phyloP scores from a whole-genome alignment of 2,797 vertebrate genomes.

The Xenentodon cancila region DNA sequence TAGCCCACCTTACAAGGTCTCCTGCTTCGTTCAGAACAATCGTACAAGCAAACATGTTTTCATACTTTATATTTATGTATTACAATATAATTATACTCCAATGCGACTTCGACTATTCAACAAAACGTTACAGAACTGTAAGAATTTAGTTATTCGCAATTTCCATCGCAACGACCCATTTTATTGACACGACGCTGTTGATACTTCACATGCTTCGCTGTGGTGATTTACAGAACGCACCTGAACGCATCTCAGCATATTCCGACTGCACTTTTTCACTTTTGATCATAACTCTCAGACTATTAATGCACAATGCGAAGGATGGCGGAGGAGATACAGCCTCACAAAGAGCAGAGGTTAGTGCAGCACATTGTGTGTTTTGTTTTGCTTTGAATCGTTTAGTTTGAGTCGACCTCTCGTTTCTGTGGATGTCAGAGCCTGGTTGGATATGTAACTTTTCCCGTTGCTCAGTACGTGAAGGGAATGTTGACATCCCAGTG shows the following conservation, averaged over 20 bases:
- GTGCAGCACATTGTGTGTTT: not conserved
- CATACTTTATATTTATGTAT: too few relatives aligned
- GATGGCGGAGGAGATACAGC: conserved; percentile 69
- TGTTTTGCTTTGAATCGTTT: not conserved
- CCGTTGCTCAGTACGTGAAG: not conserved
- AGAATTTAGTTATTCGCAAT: too few relatives aligned
- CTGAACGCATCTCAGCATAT: conserved; percentile 39
- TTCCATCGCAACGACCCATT: too few relatives aligned
- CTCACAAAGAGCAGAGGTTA: conserved; percentile 48
- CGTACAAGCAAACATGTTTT: too few relatives aligned
- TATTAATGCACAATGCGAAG: conserved; percentile 54
- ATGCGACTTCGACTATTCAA: too few relatives aligned
- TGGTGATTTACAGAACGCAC: conserved; percentile 3
- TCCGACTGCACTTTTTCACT: not conserved
- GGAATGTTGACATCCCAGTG: too few relatives aligned
- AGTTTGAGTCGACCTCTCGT: not conserved
- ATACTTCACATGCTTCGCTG: too few relatives aligned
- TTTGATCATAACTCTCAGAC: not conserved
- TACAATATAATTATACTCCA: too few relatives aligned
- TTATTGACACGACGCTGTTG: too few relatives aligned
- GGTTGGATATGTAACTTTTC: not conserved
- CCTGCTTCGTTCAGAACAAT: too few relatives aligned
- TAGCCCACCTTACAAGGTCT: too few relatives aligned
- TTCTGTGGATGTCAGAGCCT: not conserved
- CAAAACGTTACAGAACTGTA: too few relatives aligned